phyloP scores from a whole-genome alignment of 2,113 vertebrate genomes.

The Ahaetulla prasina region DNA sequence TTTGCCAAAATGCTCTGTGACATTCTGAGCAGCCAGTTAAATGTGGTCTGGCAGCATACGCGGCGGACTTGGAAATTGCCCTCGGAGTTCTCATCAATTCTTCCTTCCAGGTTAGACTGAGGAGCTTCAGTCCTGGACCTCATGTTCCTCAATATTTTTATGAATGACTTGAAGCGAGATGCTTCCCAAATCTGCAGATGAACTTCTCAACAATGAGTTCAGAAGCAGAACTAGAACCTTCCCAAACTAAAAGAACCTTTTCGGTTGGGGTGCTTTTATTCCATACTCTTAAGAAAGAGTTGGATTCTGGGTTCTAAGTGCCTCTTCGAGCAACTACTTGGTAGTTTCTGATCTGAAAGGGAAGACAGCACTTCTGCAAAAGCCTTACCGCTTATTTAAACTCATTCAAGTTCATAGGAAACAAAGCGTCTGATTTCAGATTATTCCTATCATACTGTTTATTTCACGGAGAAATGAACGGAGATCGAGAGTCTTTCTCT shows the following conservation, averaged over 20 bases:
- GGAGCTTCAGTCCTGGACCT: neutral
- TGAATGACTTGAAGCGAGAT: neutral
- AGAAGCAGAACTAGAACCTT: neutral
- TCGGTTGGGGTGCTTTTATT: accelerated
- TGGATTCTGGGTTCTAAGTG: neutral
- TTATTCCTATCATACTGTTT: too few species aligned
- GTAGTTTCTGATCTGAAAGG: neutral
- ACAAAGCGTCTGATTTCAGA: neutral
- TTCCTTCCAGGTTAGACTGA: neutral
- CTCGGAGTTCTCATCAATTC: neutral
- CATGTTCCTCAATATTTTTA: neutral
- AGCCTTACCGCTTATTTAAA: too few species aligned
- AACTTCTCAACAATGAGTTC: neutral
- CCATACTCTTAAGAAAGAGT: neutral
- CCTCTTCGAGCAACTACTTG: neutral
- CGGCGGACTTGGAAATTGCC: neutral
- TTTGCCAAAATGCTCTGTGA: neutral
- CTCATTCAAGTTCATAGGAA: neutral
- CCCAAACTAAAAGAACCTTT: neutral
- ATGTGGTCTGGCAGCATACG: accelerated
- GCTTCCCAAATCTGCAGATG: neutral
- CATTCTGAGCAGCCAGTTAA: neutral
- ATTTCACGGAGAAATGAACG: neutral
- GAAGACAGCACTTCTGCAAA: neutral
- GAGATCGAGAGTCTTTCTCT: neutral